A percentile compares a stretch with the other conserved stretches of the same genome.
Evolutionary conservation across 2,888 invertebrate species (phyloP).

Genomic region (Vanessa cardui): DNA sequence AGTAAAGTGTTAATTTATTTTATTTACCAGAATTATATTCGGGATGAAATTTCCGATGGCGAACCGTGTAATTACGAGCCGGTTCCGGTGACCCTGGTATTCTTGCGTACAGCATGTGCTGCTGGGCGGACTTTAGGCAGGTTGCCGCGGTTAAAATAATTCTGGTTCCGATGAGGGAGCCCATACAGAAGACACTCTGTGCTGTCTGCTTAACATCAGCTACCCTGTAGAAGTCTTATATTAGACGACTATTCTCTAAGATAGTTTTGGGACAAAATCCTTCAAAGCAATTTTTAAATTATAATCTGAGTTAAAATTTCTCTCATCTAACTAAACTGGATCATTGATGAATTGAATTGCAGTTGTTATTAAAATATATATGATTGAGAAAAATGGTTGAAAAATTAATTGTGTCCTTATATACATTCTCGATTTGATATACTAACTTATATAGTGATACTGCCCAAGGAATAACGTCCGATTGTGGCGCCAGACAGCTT

Average conservation of each 20-base stretch:
- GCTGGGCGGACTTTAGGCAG: slow-evolving; percentile 34
- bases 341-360: too few relatives aligned
- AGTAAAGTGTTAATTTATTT: neutral
- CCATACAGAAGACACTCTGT: slow-evolving; percentile 36
- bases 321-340: too few relatives aligned
- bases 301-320: too few relatives aligned
- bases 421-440: neutral
- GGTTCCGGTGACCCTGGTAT: slow-evolving; percentile 35
- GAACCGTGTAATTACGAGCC: slow-evolving; percentile 30
- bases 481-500: slow-evolving; percentile 20
- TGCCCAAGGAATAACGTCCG: slow-evolving; percentile 34
- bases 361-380: too few relatives aligned
- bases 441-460: slow-evolving; percentile 40
- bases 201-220: slow-evolving; percentile 6
- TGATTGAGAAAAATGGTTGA: too few relatives aligned
- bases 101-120: slow-evolving; percentile 33
- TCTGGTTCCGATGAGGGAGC: slow-evolving; percentile 37
- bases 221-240: slow-evolving; percentile 9
- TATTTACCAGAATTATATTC: slow-evolving; percentile 39
- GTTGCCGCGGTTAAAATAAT: slow-evolving; percentile 39
- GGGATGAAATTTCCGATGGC: slow-evolving; percentile 27
- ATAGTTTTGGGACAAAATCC: too few relatives aligned
- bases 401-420: neutral
- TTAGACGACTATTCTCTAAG: too few relatives aligned
- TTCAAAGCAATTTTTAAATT: too few relatives aligned